Percentiles rank a stretch among this genome's conserved stretches.
Evolutionary conservation across 2,113 vertebrate species (phyloP).

Genomic region (Chamaetylas fuelleborni): DNA sequence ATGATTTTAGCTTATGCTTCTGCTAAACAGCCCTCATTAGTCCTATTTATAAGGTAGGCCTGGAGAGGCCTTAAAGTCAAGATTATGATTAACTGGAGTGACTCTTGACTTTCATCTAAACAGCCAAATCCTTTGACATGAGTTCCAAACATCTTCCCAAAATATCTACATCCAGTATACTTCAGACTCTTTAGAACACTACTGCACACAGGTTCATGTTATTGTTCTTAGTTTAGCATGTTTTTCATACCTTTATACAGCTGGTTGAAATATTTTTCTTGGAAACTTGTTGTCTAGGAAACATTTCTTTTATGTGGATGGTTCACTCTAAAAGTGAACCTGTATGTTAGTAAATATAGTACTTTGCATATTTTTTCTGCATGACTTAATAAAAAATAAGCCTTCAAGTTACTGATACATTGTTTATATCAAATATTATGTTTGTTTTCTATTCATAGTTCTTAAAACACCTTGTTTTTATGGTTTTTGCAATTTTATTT

Average conservation of each 20-base stretch:
- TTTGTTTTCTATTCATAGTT: background rate
- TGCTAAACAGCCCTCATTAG: background rate
- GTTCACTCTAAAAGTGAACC: background rate
- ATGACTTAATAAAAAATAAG: background rate
- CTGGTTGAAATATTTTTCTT: background rate
- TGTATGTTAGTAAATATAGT: background rate
- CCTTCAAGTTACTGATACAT: background rate
- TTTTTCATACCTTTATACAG: background rate
- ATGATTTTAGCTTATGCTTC: background rate
- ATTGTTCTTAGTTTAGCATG: background rate
- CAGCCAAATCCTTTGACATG: fast-evolving
- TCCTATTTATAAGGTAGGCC: background rate
- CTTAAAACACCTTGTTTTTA: background rate
- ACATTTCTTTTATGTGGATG: background rate
- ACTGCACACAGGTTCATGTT: background rate
- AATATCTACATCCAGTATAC: background rate
- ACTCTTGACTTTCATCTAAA: background rate
- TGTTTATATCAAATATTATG: background rate
- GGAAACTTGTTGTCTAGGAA: background rate
- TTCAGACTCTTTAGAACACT: background rate
- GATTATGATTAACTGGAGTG: background rate
- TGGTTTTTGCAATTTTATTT: background rate
- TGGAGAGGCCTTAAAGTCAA: background rate
- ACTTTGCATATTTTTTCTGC: background rate
- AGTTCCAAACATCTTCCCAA: background rate